These are phyloP conservation scores for Sorex maritimensis DNA, from an alignment of 2,797 vertebrate species.

Conservation along the genomic window DNA sequence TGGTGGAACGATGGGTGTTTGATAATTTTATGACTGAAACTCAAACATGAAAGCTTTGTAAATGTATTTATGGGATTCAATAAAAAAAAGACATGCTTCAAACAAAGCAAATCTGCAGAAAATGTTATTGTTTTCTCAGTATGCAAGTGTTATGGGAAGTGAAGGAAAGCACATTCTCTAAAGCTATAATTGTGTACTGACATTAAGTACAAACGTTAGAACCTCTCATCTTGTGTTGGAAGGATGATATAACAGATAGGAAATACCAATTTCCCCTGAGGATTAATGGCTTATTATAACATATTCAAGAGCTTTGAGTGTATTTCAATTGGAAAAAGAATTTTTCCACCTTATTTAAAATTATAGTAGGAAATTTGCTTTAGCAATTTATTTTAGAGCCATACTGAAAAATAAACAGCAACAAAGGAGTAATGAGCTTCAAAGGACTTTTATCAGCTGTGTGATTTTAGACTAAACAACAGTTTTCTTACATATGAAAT, in stretches of 20 bases:
- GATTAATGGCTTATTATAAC: not conserved
- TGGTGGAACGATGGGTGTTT: no score
- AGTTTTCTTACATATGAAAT: not conserved
- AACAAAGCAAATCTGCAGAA: constrained; percentile 22
- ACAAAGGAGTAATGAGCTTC: not conserved
- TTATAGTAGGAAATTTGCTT: constrained; percentile 1
- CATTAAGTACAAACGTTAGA: not conserved
- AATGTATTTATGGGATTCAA: no score
- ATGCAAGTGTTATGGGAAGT: not conserved
- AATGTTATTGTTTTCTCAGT: not conserved
- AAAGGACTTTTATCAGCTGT: not conserved
- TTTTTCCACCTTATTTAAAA: constrained; percentile 38
- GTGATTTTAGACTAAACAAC: not conserved
- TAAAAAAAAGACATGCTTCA: not conserved
- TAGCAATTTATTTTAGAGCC: constrained; percentile 22
- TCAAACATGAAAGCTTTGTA: no score
- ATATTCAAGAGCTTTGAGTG: not conserved
- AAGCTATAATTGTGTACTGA: not conserved
- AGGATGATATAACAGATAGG: not conserved
- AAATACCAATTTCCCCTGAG: not conserved
- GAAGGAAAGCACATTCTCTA: not conserved
- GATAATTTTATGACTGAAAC: no score
- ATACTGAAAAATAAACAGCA: not conserved
- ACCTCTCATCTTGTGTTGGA: not conserved
- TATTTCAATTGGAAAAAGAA: not conserved